Evolutionary conservation across 2,113 vertebrate genomes (phyloP).

Genomic region (Siphamia tubifer): DNA sequence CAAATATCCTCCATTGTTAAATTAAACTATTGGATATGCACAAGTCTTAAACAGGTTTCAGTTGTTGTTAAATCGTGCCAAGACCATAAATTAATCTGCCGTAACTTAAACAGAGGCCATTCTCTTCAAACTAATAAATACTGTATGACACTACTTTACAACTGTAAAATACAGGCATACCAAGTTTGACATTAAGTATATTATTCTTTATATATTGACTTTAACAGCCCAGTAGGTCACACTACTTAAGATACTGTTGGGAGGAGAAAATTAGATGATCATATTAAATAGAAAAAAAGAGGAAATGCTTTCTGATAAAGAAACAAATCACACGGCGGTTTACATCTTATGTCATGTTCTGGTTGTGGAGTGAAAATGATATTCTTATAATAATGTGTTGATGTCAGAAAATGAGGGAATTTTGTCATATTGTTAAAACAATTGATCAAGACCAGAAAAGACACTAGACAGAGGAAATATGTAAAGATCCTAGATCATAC

Average conservation of each 20-base stretch:
- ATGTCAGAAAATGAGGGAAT: too few relatives aligned
- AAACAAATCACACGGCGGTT: too few relatives aligned
- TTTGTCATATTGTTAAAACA: too few relatives aligned
- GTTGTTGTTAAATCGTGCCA: constrained; percentile 34
- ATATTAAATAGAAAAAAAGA: not conserved
- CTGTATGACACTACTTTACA: constrained; percentile 51
- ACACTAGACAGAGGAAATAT: too few relatives aligned
- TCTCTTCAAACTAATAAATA: constrained; percentile 68
- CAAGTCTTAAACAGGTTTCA: constrained; percentile 33
- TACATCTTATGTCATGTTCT: too few relatives aligned
- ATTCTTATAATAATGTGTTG: too few relatives aligned
- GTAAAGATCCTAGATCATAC: too few relatives aligned
- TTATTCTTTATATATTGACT: constrained; percentile 22
- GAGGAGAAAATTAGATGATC: constrained; percentile 3
- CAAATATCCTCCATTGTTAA: constrained; percentile 67
- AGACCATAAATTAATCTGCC: constrained; percentile 46
- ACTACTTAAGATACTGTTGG: constrained; percentile 23
- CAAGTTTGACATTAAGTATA: constrained; percentile 29
- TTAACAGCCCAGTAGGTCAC: constrained; percentile 30
- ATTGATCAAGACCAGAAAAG: too few relatives aligned
- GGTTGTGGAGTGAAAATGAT: too few relatives aligned
- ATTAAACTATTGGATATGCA: constrained; percentile 61
- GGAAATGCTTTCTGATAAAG: not conserved
- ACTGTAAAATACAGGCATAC: constrained; percentile 60
- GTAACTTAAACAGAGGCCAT: constrained; percentile 2